Conservation (phyloP, 2,888 invertebrate species). For the Cephus pulcher region DNA sequence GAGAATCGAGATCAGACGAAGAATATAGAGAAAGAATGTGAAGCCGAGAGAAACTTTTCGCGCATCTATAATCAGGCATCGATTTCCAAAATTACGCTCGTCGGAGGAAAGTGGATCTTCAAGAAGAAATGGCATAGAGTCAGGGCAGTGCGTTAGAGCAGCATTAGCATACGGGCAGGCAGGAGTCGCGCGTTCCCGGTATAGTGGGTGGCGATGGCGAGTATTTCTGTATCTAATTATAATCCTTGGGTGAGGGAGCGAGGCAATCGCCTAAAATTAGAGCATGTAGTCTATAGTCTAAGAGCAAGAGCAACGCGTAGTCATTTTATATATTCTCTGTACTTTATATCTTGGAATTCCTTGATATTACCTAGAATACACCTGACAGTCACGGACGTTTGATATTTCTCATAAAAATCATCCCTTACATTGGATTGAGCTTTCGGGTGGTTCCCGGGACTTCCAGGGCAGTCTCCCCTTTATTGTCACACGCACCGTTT, state of each 20-base stretch:
- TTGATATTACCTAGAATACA: neutral
- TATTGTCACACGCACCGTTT: constrained; percentile 35
- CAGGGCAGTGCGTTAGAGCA: neutral
- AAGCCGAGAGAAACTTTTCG: neutral
- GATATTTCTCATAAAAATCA: too few species aligned
- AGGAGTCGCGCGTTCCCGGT: neutral
- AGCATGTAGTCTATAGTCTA: constrained; percentile 56
- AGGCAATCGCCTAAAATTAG: constrained; percentile 66
- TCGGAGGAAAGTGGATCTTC: neutral
- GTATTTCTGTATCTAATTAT: constrained; percentile 66
- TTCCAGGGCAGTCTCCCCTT: neutral
- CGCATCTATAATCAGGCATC: neutral
- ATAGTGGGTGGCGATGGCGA: constrained; percentile 56
- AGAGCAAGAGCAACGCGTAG: constrained; percentile 1
- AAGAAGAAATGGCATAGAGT: neutral
- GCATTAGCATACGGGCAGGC: neutral
- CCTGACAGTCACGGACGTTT: neutral
- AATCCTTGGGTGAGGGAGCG: constrained; percentile 64
- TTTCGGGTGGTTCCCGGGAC: neutral
- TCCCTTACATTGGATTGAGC: neutral
- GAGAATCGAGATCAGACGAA: neutral
- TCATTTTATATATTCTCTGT: constrained; percentile 17
- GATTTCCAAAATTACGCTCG: neutral
- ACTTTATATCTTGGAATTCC: neutral
- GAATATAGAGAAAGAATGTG: neutral